phyloP scores from a whole-genome alignment of 2,888 invertebrate species.

The Yponomeuta plumbellus region DNA sequence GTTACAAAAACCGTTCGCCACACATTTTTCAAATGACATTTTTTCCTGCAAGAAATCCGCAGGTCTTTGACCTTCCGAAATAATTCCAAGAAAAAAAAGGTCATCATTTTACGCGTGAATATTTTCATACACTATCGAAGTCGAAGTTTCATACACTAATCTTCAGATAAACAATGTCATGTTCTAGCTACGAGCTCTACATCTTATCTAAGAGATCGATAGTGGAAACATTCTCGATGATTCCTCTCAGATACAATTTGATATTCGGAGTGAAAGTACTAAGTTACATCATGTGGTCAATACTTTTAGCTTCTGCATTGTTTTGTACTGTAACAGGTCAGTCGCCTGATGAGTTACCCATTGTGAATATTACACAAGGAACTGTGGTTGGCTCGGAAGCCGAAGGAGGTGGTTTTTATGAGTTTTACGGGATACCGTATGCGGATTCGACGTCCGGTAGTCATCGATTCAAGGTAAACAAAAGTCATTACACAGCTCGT shows the following conservation, averaged over 20 bases:
- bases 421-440: conserved; percentile 61
- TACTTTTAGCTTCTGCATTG: not conserved
- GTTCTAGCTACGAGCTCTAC: not conserved
- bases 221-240: conserved; percentile 3
- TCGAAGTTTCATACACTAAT: too few relatives aligned
- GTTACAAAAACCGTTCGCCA: conserved; percentile 17
- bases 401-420: conserved; percentile 38
- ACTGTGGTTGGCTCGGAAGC: conserved; percentile 43
- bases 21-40: conserved; percentile 36
- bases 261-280: not conserved
- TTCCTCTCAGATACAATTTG: conserved; percentile 2
- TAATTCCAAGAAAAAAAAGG: not conserved
- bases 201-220: conserved; percentile 7
- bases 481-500: not conserved
- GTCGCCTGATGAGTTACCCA: conserved; percentile 25
- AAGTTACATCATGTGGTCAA: not conserved
- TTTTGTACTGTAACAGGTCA: conserved; percentile 11
- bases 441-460: conserved; percentile 57
- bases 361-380: conserved; percentile 47
- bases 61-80: conserved; percentile 40
- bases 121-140: not conserved
- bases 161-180: not conserved
- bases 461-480: conserved; percentile 56
- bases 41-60: conserved; percentile 34
- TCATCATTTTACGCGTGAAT: not conserved